Base-by-base conservation (phyloP, 2,888 invertebrate species). In the Eilema depressum region DNA sequence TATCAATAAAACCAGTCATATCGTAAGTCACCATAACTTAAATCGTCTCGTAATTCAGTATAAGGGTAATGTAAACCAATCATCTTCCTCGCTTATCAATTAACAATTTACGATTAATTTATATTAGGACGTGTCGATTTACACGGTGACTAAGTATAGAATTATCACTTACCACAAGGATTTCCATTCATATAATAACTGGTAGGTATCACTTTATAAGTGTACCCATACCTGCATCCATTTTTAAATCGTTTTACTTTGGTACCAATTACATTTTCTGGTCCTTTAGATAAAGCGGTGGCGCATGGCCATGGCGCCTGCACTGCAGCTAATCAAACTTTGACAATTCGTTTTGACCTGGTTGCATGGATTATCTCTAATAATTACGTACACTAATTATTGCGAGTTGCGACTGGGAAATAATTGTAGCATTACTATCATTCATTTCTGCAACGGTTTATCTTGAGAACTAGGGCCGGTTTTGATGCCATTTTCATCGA, bases 321-420 rank as follows among this genome's bases (percentile, higher is more conserved):
- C 53, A 53, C 77, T n/a, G 72, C 74, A 73, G 78, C 81, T 88
- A 88, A 89, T 89, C 88, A 90, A 86, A 82, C 82, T 86, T 88
- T 89, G 86, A 83, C 85, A 88, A 89, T 88, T 89, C 85, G 81
- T 76, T 80, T 81, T 88, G 89, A 88, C 88, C 88, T 80, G 84
- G 77, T 88, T 90, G 81, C 79, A 75, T 74, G 74, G 81, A 86
- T 85, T 84, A 83, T 80, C 76, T 79, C 77, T 83, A 85, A 83
- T 77, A 76, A 73, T 74, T 70, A 77, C 73, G 71, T 64, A n/a
- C n/a, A n/a, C 78, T 75, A 67, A 75, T 76, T 75, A 75, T 79
- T 74, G 74, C 72, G 64, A 73, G 74, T 79, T 74, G 74, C 72
- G 64, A 73, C 41, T 70, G 60, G 11, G 69, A 75, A 64, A 63